A percentile compares a stretch with the other conserved stretches of the same genome.
phyloP scores from a whole-genome alignment of 2,888 invertebrate genomes.

The Lordiphosa andalusiaca region DNA sequence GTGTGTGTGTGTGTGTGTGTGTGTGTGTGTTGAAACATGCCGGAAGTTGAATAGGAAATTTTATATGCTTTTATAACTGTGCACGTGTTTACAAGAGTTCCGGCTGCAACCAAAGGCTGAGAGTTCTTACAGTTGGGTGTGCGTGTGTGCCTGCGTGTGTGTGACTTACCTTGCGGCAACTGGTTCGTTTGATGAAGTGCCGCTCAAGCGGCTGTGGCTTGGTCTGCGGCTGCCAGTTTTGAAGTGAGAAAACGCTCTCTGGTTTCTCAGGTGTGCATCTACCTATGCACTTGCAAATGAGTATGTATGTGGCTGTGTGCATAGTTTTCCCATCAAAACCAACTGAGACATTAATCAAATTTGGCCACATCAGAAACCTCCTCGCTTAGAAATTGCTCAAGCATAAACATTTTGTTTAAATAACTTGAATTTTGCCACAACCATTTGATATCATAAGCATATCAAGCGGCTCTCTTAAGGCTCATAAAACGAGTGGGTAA shows the following conservation, averaged over 20 bases:
- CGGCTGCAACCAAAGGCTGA: slow-evolving; percentile 21
- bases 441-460: slow-evolving; percentile 53
- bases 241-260: slow-evolving; percentile 22
- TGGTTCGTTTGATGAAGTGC: slow-evolving; percentile 62
- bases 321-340: slow-evolving; percentile 2
- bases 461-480: slow-evolving; percentile 55
- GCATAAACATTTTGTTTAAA: too few species aligned
- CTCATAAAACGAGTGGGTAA: slow-evolving; percentile 18
- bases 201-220: slow-evolving; percentile 39
- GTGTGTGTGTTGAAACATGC: slow-evolving; percentile 39
- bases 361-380: slow-evolving; percentile 4
- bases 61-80: slow-evolving; percentile 75
- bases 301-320: slow-evolving; percentile 2
- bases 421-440: too few species aligned
- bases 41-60: slow-evolving; percentile 75
- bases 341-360: slow-evolving; percentile 44
- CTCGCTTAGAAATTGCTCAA: background rate
- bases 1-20: slow-evolving; percentile 4
- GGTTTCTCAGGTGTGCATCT: slow-evolving; percentile 8
- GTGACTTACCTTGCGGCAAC: slow-evolving; percentile 54
- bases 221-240: slow-evolving; percentile 5
- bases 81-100: slow-evolving; percentile 64
- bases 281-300: slow-evolving; percentile 1
- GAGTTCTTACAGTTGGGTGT: slow-evolving; percentile 16
- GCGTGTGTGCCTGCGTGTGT: slow-evolving; percentile 10